Conservation (phyloP, 1,140 invertebrate genomes). For the Diploscapter pachys region DNA sequence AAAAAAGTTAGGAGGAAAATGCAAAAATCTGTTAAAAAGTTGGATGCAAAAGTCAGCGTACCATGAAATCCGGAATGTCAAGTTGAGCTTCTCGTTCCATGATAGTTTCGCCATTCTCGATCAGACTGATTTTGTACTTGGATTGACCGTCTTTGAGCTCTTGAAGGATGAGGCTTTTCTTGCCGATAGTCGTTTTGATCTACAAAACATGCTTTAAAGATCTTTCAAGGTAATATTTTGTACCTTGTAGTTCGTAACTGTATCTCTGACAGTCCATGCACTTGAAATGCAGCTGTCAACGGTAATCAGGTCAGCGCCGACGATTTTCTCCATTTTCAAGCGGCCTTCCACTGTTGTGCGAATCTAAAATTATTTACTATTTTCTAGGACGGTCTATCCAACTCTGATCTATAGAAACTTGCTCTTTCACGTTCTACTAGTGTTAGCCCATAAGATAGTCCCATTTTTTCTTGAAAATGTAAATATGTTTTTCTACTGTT, state of each 20-base stretch:
- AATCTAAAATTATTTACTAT: slow-evolving; percentile 8
- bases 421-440: too few relatives aligned
- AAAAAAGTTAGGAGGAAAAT: too few relatives aligned
- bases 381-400: too few relatives aligned
- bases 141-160: slow-evolving; percentile 34
- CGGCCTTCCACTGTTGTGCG: slow-evolving; percentile 42
- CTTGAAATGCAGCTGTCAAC: slow-evolving; percentile 35
- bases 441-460: too few relatives aligned
- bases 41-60: slow-evolving; percentile 4
- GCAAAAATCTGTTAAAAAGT: not conserved
- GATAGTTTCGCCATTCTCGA: slow-evolving; percentile 34
- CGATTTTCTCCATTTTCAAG: slow-evolving; percentile 40
- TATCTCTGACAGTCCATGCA: slow-evolving; percentile 40
- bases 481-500: too few relatives aligned
- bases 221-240: not conserved
- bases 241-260: slow-evolving; percentile 42
- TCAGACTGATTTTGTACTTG: slow-evolving; percentile 34
- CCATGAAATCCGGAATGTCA: slow-evolving; percentile 27
- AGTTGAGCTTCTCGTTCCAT: slow-evolving; percentile 29
- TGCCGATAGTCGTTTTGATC: slow-evolving; percentile 40
- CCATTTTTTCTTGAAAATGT: too few relatives aligned
- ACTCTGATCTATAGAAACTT: too few relatives aligned
- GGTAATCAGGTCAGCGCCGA: slow-evolving; percentile 40
- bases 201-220: slow-evolving; percentile 2
- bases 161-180: slow-evolving; percentile 35